Base-by-base conservation (phyloP, 2,797 vertebrate species). In the Hydrophis major region DNA sequence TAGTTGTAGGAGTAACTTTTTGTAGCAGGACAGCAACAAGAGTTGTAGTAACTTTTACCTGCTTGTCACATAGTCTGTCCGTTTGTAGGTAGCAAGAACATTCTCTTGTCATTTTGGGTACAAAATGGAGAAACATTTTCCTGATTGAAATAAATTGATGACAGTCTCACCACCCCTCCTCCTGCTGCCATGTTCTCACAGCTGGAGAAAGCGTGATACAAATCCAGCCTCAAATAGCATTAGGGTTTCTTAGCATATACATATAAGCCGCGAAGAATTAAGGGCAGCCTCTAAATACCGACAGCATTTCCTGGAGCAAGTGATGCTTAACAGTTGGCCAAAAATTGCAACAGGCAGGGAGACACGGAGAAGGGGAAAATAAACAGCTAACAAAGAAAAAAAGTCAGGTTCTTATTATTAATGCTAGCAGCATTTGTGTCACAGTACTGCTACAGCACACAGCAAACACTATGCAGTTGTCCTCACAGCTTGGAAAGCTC, bases 401-500 rank as follows among this genome's bases (percentile, higher is more conserved):
- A 92, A 90, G 94, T 27, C 87, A 89, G 18, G 53, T 42, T 53
- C 93, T 57, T 10, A 53, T 53, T 57, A 28, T 60, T 69, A 89
- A 89, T 61, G 78, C 88, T 25, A 56, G 92, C 56, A 78, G 90
- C 90, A 50, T 50, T 56, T 66, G 87, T 4, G 10, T 93, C 92
- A 91, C 91, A 0, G 92, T 0, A 96, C 12, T 78, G 93, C 74
- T 57, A 90, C 92, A 91, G 94, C 92, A 66, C 66, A 92, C 60
- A 86, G 94, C 94, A 88, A 90, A 95, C 92, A 94, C 87, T 18
- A 89, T 86, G 93, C 88, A 61, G 86, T 63, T 89, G 93, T 93
- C 89, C 83, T 94, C 94, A 50, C 50, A 60, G 61, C 56, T 60
- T 28, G 11, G 7, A 47, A 50, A 1, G 47, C 3, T 86, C n/a